Conservation (phyloP, 2,113 vertebrate genomes). For the Anhinga anhinga region DNA sequence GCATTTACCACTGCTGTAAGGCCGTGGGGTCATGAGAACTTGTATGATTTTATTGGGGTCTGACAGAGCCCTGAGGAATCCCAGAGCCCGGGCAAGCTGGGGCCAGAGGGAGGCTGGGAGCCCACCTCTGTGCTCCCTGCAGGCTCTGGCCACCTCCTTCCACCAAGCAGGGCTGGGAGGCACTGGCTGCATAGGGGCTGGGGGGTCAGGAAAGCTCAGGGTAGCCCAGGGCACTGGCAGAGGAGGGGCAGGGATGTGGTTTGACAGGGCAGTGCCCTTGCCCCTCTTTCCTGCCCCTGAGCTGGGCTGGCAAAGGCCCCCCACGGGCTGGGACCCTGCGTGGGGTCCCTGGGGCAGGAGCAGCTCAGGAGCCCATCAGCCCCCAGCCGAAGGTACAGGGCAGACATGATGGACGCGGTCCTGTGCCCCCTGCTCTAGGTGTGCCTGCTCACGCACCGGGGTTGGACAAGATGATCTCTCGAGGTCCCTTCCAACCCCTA, state of each 20-base stretch:
- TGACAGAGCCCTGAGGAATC: slow-evolving; percentile 43
- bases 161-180: background rate
- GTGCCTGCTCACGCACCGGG: too few species aligned
- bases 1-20: background rate
- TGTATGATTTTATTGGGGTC: slow-evolving; percentile 10
- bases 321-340: background rate
- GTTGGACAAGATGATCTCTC: too few species aligned
- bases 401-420: background rate
- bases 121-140: background rate
- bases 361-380: rapidly evolving
- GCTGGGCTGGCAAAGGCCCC: background rate
- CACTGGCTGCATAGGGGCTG: background rate
- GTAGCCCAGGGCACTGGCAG: background rate
- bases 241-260: background rate
- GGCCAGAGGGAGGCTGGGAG: background rate
- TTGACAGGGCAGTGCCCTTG: background rate
- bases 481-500: too few species aligned
- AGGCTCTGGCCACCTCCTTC: background rate
- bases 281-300: rapidly evolving
- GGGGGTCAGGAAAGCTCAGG: background rate
- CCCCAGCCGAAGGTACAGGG: rapidly evolving
- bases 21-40: slow-evolving; percentile 38
- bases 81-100: background rate
- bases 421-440: too few species aligned
- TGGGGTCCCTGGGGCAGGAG: background rate